Evolutionary conservation across 2,888 invertebrate genomes (phyloP).

Genomic region (Heterodera filipjevi): DNA sequence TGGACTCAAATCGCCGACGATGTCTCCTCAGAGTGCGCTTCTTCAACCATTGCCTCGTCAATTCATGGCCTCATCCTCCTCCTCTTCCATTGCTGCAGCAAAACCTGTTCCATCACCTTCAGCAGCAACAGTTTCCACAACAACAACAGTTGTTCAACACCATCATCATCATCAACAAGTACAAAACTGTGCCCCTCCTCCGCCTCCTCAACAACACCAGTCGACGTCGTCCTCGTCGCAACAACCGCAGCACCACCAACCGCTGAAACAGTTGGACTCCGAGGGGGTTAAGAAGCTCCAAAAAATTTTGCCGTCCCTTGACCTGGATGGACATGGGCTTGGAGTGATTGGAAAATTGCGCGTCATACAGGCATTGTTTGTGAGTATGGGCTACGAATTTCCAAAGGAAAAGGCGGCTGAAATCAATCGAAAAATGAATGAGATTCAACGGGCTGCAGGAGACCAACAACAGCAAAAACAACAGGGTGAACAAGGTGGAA

Average conservation of each 20-base stretch:
- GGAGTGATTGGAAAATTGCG: neutral
- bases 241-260: neutral
- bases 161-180: neutral
- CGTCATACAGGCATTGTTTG: neutral
- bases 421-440: neutral
- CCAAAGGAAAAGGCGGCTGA: neutral
- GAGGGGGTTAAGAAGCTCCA: neutral
- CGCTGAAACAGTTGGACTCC: neutral
- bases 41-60: too few species aligned
- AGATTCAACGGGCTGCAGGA: too few species aligned
- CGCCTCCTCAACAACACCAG: neutral
- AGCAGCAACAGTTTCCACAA: too few species aligned
- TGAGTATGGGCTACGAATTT: neutral
- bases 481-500: neutral
- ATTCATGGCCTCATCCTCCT: too few species aligned
- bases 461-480: neutral
- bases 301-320: constrained; percentile 4
- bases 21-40: neutral
- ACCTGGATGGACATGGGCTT: neutral
- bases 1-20: neutral
- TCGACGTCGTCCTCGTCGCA: neutral
- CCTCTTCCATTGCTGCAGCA: too few species aligned
- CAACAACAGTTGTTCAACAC: too few species aligned
- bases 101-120: too few species aligned
- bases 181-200: neutral